Conservation (phyloP, 1,140 invertebrate genomes). For the Drosophila lacteicornis region DNA sequence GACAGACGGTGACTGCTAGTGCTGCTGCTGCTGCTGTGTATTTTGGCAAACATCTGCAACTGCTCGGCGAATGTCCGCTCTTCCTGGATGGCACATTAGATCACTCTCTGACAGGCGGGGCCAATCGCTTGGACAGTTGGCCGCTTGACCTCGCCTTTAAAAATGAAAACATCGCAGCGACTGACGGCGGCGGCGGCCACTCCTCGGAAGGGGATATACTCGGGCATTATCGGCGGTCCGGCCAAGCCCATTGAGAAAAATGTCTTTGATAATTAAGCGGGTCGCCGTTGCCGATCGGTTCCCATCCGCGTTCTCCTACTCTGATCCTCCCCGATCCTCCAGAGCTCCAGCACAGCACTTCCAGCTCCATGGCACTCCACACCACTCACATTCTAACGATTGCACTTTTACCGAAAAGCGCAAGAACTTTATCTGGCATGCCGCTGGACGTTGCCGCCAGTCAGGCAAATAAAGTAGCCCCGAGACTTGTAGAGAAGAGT, state of each 20-base stretch:
- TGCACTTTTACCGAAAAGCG: constrained; percentile 77
- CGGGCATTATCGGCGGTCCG: constrained; percentile 46
- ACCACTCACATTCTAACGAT: constrained; percentile 76
- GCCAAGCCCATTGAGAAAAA: constrained; percentile 72
- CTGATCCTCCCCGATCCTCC: background rate
- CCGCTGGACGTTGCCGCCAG: constrained; percentile 56
- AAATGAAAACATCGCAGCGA: constrained; percentile 39
- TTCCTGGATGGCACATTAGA: constrained; percentile 77
- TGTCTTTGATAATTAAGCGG: constrained; percentile 82
- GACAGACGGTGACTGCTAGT: background rate
- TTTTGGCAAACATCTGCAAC: constrained; percentile 62
- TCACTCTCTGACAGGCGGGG: constrained; percentile 56
- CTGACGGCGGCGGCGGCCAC: constrained; percentile 28
- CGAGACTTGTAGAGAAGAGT: constrained; percentile 17
- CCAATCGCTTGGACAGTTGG: constrained; percentile 18
- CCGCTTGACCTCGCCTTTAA: constrained; percentile 67
- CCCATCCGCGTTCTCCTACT: constrained; percentile 25
- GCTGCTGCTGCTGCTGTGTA: constrained; percentile 6
- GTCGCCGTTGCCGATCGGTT: constrained; percentile 45
- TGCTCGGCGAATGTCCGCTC: constrained; percentile 11
- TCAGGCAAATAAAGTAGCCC: constrained; percentile 62
- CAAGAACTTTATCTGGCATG: constrained; percentile 81
- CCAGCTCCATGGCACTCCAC: constrained; percentile 18
- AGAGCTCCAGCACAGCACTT: constrained; percentile 3
- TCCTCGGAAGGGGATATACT: constrained; percentile 22